Evolutionary conservation across 2,797 vertebrate species (phyloP).

Genomic region (Poecilia velifera): DNA sequence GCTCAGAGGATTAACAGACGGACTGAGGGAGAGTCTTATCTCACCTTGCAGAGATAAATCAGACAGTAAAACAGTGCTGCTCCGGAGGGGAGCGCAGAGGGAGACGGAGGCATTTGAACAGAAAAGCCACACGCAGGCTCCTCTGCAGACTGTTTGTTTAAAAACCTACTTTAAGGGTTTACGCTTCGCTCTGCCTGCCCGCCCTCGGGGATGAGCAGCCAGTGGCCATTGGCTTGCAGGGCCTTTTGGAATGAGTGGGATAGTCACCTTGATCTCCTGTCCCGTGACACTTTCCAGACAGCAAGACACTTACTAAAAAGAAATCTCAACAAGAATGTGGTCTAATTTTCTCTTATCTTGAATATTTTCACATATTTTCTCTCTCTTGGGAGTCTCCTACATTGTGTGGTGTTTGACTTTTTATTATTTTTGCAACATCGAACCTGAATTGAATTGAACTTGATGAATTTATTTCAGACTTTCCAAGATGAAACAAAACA

Average conservation of each 20-base stretch:
- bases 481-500: background rate
- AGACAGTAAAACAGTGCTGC: slow-evolving; percentile 62
- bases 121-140: slow-evolving; percentile 55
- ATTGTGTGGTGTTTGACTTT: slow-evolving; percentile 1
- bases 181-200: slow-evolving; percentile 47
- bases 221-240: slow-evolving; percentile 24
- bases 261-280: slow-evolving; percentile 63
- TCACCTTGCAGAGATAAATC: slow-evolving; percentile 78
- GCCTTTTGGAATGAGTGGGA: slow-evolving; percentile 49
- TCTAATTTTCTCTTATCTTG: slow-evolving; percentile 36
- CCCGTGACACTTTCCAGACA: slow-evolving; percentile 67
- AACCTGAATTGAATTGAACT: background rate
- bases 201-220: slow-evolving; percentile 53
- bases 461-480: no score
- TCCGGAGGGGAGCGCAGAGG: slow-evolving; percentile 38
- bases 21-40: slow-evolving; percentile 74
- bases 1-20: slow-evolving; percentile 73
- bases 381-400: slow-evolving; percentile 25
- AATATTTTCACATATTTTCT: slow-evolving; percentile 30
- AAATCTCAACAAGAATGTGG: slow-evolving; percentile 37
- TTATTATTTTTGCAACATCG: slow-evolving; percentile 6
- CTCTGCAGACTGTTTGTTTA: slow-evolving; percentile 67
- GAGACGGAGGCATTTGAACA: slow-evolving; percentile 51
- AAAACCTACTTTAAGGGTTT: slow-evolving; percentile 68
- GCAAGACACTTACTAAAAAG: slow-evolving; percentile 38